A percentile compares a stretch with the other conserved stretches of the same genome.
These are phyloP conservation scores for Agriopis leucophaearia DNA, from an alignment of 2,888 invertebrate genomes.

Conservation along the genomic window DNA sequence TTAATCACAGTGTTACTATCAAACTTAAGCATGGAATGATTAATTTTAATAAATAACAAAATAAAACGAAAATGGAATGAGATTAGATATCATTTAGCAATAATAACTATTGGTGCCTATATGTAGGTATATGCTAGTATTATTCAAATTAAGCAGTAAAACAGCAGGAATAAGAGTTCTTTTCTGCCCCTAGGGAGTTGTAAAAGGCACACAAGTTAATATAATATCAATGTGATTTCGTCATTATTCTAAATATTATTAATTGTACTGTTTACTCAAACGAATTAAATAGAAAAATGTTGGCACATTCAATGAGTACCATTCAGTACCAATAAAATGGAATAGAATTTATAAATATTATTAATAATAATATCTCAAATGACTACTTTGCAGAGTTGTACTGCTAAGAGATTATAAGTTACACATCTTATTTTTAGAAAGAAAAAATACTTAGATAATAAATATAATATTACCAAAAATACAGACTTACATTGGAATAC, in stretches of 20 bases:
- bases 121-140: too few relatives aligned
- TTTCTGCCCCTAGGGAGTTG: conserved; percentile 36
- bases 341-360: conserved; percentile 1
- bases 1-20: conserved; percentile 79
- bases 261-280: conserved; percentile 29
- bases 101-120: background rate
- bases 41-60: conserved; percentile 60
- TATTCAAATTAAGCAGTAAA: background rate
- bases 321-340: conserved; percentile 14
- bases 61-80: conserved; percentile 6
- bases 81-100: background rate
- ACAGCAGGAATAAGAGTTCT: conserved; percentile 29
- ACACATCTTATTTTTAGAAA: conserved; percentile 49
- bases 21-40: conserved; percentile 75
- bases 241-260: conserved; percentile 31
- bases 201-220: conserved; percentile 60
- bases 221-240: conserved; percentile 35
- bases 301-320: conserved; percentile 54
- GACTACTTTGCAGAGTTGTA: conserved; percentile 18
- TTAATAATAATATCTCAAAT: conserved; percentile 22
- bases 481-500: conserved; percentile 64
- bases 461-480: conserved; percentile 33
- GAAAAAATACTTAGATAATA: conserved; percentile 3
- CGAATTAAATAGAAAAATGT: conserved; percentile 42
- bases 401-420: conserved; percentile 46